Conservation (phyloP, 2,113 vertebrate species). For the Suricata suricatta region DNA sequence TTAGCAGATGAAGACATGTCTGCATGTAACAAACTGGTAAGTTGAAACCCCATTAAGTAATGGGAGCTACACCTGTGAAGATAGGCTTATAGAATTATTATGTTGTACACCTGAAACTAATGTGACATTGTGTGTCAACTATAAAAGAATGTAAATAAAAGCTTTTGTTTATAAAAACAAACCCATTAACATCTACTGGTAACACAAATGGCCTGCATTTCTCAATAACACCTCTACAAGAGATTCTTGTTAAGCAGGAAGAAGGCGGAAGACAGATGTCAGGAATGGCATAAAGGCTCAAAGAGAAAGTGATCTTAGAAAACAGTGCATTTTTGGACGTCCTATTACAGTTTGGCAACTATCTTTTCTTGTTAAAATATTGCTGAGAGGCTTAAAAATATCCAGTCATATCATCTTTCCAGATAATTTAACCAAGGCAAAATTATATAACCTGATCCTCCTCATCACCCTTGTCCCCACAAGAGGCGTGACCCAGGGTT, state of each 20-base stretch:
- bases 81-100: neutral
- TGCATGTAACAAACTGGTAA: neutral
- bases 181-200: neutral
- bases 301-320: neutral
- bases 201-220: neutral
- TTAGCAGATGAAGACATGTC: neutral
- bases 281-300: neutral
- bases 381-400: constrained; percentile 4
- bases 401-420: neutral
- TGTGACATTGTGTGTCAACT: neutral
- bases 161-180: neutral
- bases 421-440: neutral
- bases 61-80: neutral
- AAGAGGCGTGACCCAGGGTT: too few species aligned
- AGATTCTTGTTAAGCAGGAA: neutral
- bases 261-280: neutral
- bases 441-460: neutral
- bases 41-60: neutral
- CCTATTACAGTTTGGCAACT: neutral
- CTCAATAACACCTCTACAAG: neutral
- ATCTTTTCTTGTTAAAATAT: neutral
- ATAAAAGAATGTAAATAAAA: neutral
- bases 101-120: neutral
- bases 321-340: neutral
- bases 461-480: neutral